Base-by-base conservation (phyloP, 2,797 vertebrate genomes). In the Tragopan temminckii region DNA sequence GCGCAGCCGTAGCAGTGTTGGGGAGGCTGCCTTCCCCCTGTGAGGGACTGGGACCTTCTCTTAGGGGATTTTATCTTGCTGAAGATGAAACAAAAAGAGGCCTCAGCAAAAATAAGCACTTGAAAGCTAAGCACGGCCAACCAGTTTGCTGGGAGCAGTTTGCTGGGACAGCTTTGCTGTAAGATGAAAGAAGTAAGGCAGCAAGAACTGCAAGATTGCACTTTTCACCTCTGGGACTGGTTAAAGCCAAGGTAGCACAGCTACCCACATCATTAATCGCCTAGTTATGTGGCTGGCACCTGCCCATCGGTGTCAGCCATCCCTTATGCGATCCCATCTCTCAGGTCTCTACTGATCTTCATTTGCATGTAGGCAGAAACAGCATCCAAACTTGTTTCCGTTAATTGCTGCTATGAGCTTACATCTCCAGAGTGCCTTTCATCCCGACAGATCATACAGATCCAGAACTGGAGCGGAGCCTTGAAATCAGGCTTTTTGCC, bases 391-490 rank as follows among this genome's bases (percentile, higher is more conserved):
- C 87, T 76, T 89, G 87, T 89, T 89, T 79, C 85, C 70, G 29
- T 88, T 96, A 95, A 97, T 95, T 91, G 82, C 87, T 89, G 42
- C 88, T 92, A 58, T 61, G 35, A 93, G 94, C 85, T 82, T 94
- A 91, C 85, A 80, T 94, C 93, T 95, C 92, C 80, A 86, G 85
- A 93, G 85, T 62, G 77, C 61, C 80, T 96, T 94, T 94, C 89
- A 92, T 95, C 75, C 68, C 84, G 25, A 25, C 17, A 77, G 95
- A 92, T 95, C 89, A 88, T n/a, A 74, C 48, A 72, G 77, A 66
- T 87, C 42, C 66, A 42, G 24, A 82, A 89, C 71, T 4, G 6
- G 85, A 95, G 57, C 57, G 66, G 42, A 62, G 87, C 79, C 88
- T 72, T 85, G 76, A 50, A 83, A 78, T 69, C 55, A 88, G 93